These are phyloP conservation scores for Gallinago paraguaiae DNA, from an alignment of 2,113 vertebrate species.

Conservation along the genomic window DNA sequence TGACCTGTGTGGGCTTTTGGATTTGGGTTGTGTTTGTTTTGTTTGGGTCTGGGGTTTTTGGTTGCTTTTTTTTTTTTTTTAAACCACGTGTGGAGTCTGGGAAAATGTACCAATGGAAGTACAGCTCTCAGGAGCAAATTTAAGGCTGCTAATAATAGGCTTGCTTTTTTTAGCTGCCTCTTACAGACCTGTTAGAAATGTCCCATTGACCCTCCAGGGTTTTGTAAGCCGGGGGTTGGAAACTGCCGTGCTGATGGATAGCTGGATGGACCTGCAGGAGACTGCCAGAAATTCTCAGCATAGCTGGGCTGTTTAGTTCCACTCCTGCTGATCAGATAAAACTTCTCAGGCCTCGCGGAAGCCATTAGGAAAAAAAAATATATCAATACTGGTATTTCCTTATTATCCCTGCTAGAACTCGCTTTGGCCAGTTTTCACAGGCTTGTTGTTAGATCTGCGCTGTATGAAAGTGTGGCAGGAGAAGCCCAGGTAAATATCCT, in stretches of 20 bases:
- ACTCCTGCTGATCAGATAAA: slow-evolving; percentile 1
- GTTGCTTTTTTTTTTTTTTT: neutral
- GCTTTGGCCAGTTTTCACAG: neutral
- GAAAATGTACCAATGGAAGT: neutral
- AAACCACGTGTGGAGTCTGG: rapidly evolving
- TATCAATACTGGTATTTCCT: neutral
- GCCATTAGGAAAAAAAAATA: neutral
- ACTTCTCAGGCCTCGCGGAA: neutral
- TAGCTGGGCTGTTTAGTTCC: neutral
- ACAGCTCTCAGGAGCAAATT: neutral
- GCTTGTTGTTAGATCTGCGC: neutral
- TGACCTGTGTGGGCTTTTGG: neutral
- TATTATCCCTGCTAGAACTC: neutral
- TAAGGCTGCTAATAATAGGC: slow-evolving; percentile 41
- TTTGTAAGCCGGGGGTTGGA: neutral
- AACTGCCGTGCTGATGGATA: neutral
- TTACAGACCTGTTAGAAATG: neutral
- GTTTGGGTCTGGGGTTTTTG: neutral
- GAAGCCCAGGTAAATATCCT: neutral
- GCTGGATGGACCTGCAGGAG: neutral
- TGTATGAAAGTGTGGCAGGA: neutral
- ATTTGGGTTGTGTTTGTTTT: neutral
- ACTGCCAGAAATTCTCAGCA: neutral
- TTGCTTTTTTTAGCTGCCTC: slow-evolving; percentile 36
- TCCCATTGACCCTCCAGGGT: neutral